Evolutionary conservation across 2,113 vertebrate genomes (phyloP).

Genomic region (Chaetodon trifascialis): DNA sequence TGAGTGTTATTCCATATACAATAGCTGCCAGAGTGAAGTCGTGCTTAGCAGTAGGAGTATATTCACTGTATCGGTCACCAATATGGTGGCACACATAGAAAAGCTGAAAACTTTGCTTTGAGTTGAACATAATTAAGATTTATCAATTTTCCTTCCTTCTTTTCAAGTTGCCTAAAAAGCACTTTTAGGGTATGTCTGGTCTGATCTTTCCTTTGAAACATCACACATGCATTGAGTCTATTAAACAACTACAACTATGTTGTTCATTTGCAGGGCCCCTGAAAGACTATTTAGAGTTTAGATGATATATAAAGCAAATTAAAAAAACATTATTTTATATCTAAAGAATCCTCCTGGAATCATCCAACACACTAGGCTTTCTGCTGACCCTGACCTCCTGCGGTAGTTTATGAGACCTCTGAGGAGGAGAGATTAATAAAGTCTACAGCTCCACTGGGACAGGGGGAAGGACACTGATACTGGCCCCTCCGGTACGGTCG

Average conservation of each 20-base stretch:
- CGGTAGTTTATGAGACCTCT: conserved; percentile 63
- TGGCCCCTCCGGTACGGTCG: conserved; percentile 38
- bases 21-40: background rate
- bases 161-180: background rate
- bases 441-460: conserved; percentile 72
- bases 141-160: background rate
- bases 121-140: background rate
- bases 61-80: background rate
- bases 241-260: background rate
- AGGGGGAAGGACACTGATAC: conserved; percentile 61
- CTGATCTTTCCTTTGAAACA: background rate
- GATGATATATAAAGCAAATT: conserved; percentile 20
- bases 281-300: background rate
- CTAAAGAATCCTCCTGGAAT: conserved; percentile 13
- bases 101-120: background rate
- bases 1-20: background rate
- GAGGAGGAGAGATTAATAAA: conserved; percentile 77
- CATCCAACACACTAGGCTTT: conserved; percentile 19
- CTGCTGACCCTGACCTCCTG: conserved; percentile 51
- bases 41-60: background rate
- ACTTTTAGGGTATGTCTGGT: background rate
- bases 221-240: background rate
- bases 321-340: conserved; percentile 27
- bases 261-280: background rate
- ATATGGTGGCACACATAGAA: background rate